Evolutionary conservation across 2,888 invertebrate genomes (phyloP), one percentile per base, ranked within the genome.

Genomic region (Pachycephus smyrnensis): DNA sequence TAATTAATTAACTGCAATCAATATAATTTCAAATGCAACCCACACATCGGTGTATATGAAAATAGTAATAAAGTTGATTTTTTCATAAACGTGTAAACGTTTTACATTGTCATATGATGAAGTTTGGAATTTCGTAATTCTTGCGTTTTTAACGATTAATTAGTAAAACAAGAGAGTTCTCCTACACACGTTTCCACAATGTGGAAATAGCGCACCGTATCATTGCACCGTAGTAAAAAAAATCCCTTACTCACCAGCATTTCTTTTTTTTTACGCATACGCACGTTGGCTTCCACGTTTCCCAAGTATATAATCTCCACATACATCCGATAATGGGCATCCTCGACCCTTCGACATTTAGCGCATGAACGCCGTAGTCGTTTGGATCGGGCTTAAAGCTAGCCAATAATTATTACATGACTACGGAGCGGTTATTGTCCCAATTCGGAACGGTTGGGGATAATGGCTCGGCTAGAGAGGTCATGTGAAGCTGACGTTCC

Each of bases 401-500:
- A 80, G 81, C 85, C 88, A 85, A 88, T 89, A 87, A 89, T 87
- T 89, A 88, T 88, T 86, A 86, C 86, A 85, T 82, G 85, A 84
- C 83, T 81, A 77, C 84, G 84, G 83, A 86, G 86, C 88, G 86
- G 87, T 89, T 88, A 89, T 90, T 89, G 88, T 89, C 86, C 87
- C 85, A 88, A 87, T 87, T 88, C 84, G 84, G 33, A 79, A 78
- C 80, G 83, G 86, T 87, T 88, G 88, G 84, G 87, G 86, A 88
- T 88, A 88, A 89, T 89, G 86, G 86, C 85, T 86, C 85, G 83
- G 83, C 87, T 89, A 83, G 89, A 90, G 90, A 88, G 89, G 87
- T 89, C 90, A 90, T 88, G 88, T 89, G 90, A 90, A 87, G 83
- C 88, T 91, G 90, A 91, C 90, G 88, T 90, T 87, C 87, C 88